These are phyloP conservation scores for Zaprionus davidi DNA, from an alignment of 1,140 invertebrate genomes.

Conservation along the genomic window DNA sequence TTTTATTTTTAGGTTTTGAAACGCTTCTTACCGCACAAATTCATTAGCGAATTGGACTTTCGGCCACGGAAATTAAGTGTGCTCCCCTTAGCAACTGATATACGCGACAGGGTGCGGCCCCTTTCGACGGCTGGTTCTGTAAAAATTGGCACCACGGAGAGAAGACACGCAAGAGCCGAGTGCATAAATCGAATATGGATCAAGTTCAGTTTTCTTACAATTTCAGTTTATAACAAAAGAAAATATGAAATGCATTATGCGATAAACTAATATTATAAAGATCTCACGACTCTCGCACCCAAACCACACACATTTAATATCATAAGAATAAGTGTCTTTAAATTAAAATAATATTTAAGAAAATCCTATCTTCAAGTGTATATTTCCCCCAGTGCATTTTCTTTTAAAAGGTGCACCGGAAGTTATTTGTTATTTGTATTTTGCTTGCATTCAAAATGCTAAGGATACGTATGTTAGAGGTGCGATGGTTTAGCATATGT, in stretches of 20 bases:
- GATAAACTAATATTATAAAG: slow-evolving; percentile 23
- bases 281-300: slow-evolving; percentile 9
- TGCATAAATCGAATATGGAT: slow-evolving; percentile 53
- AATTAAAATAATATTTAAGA: not conserved
- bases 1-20: slow-evolving; percentile 63
- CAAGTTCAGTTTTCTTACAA: slow-evolving; percentile 35
- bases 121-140: slow-evolving; percentile 84
- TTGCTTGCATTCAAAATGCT: slow-evolving; percentile 7
- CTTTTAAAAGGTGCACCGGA: slow-evolving; percentile 14
- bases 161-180: slow-evolving; percentile 54
- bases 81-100: slow-evolving; percentile 85
- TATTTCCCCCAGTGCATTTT: slow-evolving; percentile 25
- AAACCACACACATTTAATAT: slow-evolving; percentile 10
- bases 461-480: slow-evolving; percentile 31
- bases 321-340: not conserved
- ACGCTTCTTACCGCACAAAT: slow-evolving; percentile 93
- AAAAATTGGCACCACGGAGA: slow-evolving; percentile 65
- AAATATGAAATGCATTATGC: slow-evolving; percentile 15
- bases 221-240: slow-evolving; percentile 25
- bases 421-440: slow-evolving; percentile 23
- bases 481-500: slow-evolving; percentile 14
- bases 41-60: slow-evolving; percentile 97
- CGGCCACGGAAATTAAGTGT: slow-evolving; percentile 88
- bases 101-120: slow-evolving; percentile 84
- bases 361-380: not conserved